Evolutionary conservation across 2,113 vertebrate species (phyloP).

Genomic region (Halichoeres trimaculatus): DNA sequence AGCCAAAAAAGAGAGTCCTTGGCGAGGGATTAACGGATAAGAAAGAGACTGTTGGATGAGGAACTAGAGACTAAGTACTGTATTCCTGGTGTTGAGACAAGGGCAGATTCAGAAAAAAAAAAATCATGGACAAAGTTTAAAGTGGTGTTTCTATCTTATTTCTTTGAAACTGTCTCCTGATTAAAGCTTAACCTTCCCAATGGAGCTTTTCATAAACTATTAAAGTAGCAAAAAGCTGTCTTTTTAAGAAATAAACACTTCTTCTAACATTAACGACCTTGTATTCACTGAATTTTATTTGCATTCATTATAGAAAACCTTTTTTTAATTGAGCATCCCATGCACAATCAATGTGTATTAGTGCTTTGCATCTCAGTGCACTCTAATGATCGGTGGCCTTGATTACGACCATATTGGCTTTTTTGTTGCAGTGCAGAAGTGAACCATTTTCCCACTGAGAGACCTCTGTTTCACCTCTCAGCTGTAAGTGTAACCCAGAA

Average conservation of each 20-base stretch:
- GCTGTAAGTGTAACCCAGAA: slow-evolving; percentile 54
- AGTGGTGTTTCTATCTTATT: slow-evolving; percentile 26
- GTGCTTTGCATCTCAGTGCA: slow-evolving; percentile 57
- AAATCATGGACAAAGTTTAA: slow-evolving; percentile 29
- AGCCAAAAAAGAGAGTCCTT: slow-evolving; percentile 65
- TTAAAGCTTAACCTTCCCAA: slow-evolving; percentile 19
- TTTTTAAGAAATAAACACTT: neutral
- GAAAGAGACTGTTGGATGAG: slow-evolving; percentile 45
- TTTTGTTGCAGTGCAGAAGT: slow-evolving; percentile 52
- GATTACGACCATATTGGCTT: slow-evolving; percentile 53
- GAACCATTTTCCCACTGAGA: slow-evolving; percentile 54
- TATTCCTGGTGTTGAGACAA: slow-evolving; percentile 45
- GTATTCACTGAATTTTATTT: slow-evolving; percentile 58
- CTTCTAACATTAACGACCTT: slow-evolving; percentile 46
- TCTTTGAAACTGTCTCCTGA: slow-evolving; percentile 31
- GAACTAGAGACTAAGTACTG: slow-evolving; percentile 34
- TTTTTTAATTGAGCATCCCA: slow-evolving; percentile 57
- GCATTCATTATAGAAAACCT: slow-evolving; percentile 65
- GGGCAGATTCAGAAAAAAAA: slow-evolving; percentile 28
- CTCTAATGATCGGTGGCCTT: slow-evolving; percentile 53
- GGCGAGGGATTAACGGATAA: slow-evolving; percentile 65
- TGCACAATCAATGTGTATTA: slow-evolving; percentile 63
- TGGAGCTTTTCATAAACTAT: neutral
- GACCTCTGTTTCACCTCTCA: slow-evolving; percentile 70
- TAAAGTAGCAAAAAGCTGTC: neutral